Evolutionary conservation across 2,888 invertebrate genomes (phyloP), one percentile per base, ranked within the genome.

Genomic region (Cephus rjabovi): DNA sequence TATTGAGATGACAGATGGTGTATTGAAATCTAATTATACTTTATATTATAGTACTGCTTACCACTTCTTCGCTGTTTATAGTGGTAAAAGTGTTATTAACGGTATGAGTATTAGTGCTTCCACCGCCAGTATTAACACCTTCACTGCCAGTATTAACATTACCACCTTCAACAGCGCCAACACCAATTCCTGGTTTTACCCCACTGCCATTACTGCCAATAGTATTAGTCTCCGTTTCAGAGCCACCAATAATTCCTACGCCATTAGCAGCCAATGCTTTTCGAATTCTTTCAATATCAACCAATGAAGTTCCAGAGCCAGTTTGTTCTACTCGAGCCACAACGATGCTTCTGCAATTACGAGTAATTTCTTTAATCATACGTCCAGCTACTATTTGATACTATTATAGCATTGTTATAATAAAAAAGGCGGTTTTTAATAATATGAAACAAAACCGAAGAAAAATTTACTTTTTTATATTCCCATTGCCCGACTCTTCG

Each of bases 101-200:
- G 11, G 56, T 56, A 56, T 56, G 56, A 15, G 15, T 6, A 6
- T 15, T 15, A 56, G 9, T 56, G 9, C 9, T 56, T 56, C 56
- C 83, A 73, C 80, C 80, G 33, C 78, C 83, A 12, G 74, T 75
- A 74, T 78, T 76, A 6, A 31, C 56, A 23, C 93, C 93, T 89
- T 92, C 89, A 84, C 90, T 93, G 77, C 92, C 92, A 75, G 93
- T 91, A 83, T 87, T 93, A 56, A 93, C 90, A 90, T 94, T 94
- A 78, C 93, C 93, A 76, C 93, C 94, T 74, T 93, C 93, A 74
- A 93, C 93, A 80, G 94, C 93, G 80, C 92, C 92, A 0, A 94
- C 15, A n/a, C 40, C 74, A 56, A 12, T 31, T n/a, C 33, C 30
- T 34, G 30, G 9, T n/a, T 34, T 40, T 34, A 30, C 12, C 35